These are phyloP conservation scores for Felis catus DNA, from an alignment of 2,113 vertebrate genomes.

Conservation along the genomic window F.catus_Fca126_mat1.0 CM031419.1:121441501-121442000, in stretches of 20 bases:
- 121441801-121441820: neutral
- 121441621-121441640: neutral
- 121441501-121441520: neutral
- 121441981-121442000: neutral
- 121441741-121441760: neutral
- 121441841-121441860: neutral
- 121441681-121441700: neutral
- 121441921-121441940: neutral
- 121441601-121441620: neutral
- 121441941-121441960: neutral
- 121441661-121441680: neutral
- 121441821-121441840: neutral
- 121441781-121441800: neutral
- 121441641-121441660: slow-evolving; percentile 13
- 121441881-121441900: neutral
- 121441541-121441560: slow-evolving; percentile 2
- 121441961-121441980: neutral
- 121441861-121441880: neutral
- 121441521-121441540: neutral
- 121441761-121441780: neutral
- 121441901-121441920: neutral
- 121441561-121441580: neutral
- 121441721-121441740: neutral
- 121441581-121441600: neutral
- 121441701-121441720: neutral